Base-by-base conservation (phyloP, 2,888 invertebrate species). In the Rhodophaea formosa region DNA sequence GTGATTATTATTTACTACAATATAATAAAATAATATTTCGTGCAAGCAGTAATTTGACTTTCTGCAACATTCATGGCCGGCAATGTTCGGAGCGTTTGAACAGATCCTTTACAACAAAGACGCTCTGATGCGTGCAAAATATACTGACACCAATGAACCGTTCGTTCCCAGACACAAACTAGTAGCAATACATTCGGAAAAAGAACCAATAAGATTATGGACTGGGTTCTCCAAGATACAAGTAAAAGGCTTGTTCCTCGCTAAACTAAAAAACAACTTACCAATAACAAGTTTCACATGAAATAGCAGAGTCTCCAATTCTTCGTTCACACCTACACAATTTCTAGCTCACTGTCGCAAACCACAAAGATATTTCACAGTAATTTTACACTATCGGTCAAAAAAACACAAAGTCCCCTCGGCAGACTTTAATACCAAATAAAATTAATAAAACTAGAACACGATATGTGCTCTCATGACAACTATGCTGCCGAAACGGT, bases 251-350 rank as follows among this genome's bases (percentile, higher is more conserved):
- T 3, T 15, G 15, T 8, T 49, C 15, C 8, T 44, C 5, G n/a
- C 10, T 30, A 44, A n/a, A 29, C 14, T 30, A 54, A 14, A 10
- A 8, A 23, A 35, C 67, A 74, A 86, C 88, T 88, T 79, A 88
- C 88, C 88, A 80, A 77, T 69, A 82, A 76, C 74, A 80, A 79
- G 77, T 79, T 79, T 82, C 74, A 74, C 72, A 74, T 67, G 68
- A 75, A 77, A 74, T 77, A 67, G 70, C 64, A 71, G n/a, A n/a
- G 64, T 67, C 67, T 64, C 68, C 68, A 63, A 74, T 68, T 70
- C 57, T 61, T 65, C 57, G 61, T 66, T 70, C 75, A 74, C 81
- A 77, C 79, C 75, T 77, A 75, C 79, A 79, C 79, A 73, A 71
- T 74, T 70, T 72, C 59, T 65, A 66, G 67, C 67, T 52, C 72